A percentile compares a stretch with the other conserved stretches of the same genome.
phyloP scores from a whole-genome alignment of 2,797 vertebrate species.

The Vultur gryphus region DNA sequence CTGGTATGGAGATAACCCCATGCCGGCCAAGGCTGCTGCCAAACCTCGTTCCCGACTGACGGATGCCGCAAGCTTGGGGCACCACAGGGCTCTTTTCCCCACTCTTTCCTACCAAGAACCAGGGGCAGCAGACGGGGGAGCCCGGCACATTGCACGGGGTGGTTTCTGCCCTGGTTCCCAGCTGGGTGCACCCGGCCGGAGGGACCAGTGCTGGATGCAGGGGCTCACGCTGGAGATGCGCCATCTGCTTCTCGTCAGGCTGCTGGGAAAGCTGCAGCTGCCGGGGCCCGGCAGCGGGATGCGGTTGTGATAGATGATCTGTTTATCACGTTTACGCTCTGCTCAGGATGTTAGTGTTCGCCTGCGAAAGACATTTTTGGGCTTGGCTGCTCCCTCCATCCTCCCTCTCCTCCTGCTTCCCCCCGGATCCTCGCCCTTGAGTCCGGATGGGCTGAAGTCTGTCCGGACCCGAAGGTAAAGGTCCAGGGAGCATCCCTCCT shows the following conservation, averaged over 20 bases:
- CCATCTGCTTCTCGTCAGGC: conserved; percentile 73
- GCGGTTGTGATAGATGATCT: conserved; percentile 65
- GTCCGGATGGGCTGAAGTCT: not conserved
- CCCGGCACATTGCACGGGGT: not conserved
- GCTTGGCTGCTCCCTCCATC: not conserved
- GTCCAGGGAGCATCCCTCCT: not conserved
- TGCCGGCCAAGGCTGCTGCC: not conserved
- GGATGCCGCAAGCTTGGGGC: not conserved
- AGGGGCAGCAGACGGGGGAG: not conserved
- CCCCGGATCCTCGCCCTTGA: not conserved
- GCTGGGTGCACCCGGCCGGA: not conserved
- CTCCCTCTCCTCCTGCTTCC: conserved; percentile 23
- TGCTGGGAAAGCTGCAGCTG: not conserved
- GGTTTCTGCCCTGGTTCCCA: not conserved
- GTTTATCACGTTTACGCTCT: conserved; percentile 48
- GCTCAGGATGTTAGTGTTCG: conserved; percentile 74
- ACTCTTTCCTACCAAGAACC: not conserved
- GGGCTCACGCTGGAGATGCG: conserved; percentile 5
- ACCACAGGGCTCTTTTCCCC: not conserved
- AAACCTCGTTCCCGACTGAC: not conserved
- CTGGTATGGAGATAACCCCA: not conserved
- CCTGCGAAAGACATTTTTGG: conserved; percentile 21
- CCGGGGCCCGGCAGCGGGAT: conserved; percentile 8
- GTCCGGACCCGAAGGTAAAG: not conserved
- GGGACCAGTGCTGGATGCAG: conserved; percentile 21